Evolutionary conservation across 2,888 invertebrate genomes (phyloP).

Genomic region (Drosophila lutescens): DNA sequence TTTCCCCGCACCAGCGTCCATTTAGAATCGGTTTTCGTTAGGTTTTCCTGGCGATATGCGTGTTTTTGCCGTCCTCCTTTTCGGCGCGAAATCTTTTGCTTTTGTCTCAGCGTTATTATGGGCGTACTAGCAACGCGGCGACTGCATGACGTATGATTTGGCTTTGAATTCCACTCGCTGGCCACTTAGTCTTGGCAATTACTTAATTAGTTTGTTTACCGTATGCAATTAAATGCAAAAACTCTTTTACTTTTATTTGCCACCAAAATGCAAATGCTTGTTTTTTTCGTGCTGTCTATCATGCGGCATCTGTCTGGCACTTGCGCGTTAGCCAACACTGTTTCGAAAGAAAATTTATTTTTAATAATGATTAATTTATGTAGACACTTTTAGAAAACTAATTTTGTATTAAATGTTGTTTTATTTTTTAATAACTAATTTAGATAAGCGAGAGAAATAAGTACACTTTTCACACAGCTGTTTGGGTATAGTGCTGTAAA

Average conservation of each 20-base stretch:
- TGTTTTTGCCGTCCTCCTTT: constrained; percentile 62
- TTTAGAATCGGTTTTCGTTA: constrained; percentile 19
- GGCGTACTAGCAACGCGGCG: constrained; percentile 50
- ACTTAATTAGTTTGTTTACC: too few relatives aligned
- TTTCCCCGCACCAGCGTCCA: constrained; percentile 26
- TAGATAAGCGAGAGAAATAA: background rate
- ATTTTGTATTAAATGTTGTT: background rate
- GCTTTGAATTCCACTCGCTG: too few relatives aligned
- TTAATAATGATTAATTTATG: too few relatives aligned
- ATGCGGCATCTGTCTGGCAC: constrained; percentile 5
- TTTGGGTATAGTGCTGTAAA: constrained; percentile 1
- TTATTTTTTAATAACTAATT: background rate
- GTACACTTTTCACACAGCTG: constrained; percentile 3
- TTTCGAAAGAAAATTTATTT: too few relatives aligned
- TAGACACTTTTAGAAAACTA: background rate
- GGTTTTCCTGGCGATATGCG: constrained; percentile 35
- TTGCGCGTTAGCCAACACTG: constrained; percentile 11
- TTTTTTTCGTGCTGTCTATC: constrained; percentile 1
- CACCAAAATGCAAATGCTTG: background rate
- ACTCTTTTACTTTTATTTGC: background rate
- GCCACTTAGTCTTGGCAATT: background rate
- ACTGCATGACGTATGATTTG: constrained; percentile 44
- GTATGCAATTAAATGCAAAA: background rate
- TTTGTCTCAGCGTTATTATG: constrained; percentile 74
- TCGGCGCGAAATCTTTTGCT: constrained; percentile 77